Evolutionary conservation across 2,888 invertebrate species (phyloP).

Genomic region (Ecliptopera silaceata): DNA sequence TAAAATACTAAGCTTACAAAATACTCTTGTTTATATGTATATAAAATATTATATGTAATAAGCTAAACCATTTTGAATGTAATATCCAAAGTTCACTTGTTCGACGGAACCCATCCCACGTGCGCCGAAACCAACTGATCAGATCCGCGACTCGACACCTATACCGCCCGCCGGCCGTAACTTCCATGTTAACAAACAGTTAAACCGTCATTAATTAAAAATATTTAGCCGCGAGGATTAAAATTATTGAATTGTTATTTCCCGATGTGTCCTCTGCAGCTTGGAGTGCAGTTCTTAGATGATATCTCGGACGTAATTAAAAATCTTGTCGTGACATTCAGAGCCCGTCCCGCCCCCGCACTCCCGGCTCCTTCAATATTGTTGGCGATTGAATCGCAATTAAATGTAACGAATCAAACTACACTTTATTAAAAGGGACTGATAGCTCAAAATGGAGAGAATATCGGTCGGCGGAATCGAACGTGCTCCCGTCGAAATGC

Average conservation of each 20-base stretch:
- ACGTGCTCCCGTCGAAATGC: conserved; percentile 83
- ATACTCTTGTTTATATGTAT: too few species aligned
- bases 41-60: conserved; percentile 8
- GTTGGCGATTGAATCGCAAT: conserved; percentile 82
- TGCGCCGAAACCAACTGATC: not conserved
- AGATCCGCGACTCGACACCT: conserved; percentile 17
- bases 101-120: not conserved
- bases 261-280: conserved; percentile 69
- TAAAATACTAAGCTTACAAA: not conserved
- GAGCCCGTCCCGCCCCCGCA: conserved; percentile 78
- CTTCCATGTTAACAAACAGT: conserved; percentile 56
- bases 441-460: conserved; percentile 78
- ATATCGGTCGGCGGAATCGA: conserved; percentile 72
- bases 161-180: conserved; percentile 24
- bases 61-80: not conserved
- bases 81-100: conserved; percentile 15
- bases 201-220: conserved; percentile 63
- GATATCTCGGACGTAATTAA: conserved; percentile 82
- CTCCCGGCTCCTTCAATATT: conserved; percentile 77
- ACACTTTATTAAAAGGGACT: conserved; percentile 78
- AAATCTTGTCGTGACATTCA: conserved; percentile 84
- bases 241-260: conserved; percentile 80
- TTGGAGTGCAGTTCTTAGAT: conserved; percentile 75
- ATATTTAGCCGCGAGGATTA: conserved; percentile 52
- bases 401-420: conserved; percentile 80